Evolutionary conservation across 2,888 invertebrate genomes (phyloP).

Genomic region (Hermaeophaga mercurialis): DNA sequence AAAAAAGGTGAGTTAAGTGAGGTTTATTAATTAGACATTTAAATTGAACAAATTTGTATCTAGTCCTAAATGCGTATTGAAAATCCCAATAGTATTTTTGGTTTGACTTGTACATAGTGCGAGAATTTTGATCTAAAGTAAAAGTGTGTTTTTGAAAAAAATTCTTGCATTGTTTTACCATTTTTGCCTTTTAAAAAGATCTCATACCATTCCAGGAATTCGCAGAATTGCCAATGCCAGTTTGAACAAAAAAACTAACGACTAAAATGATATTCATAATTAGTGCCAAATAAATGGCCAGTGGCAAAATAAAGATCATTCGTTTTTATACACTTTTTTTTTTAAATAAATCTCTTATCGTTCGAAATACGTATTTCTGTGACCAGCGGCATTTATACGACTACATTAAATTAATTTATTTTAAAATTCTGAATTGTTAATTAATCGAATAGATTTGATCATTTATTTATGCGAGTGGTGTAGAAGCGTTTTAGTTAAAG

Average conservation of each 20-base stretch:
- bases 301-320: conserved; percentile 46
- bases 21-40: conserved; percentile 5
- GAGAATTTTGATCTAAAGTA: conserved; percentile 19
- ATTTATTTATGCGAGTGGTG: neutral
- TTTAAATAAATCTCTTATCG: conserved; percentile 13
- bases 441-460: neutral
- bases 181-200: conserved; percentile 42
- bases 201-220: conserved; percentile 51
- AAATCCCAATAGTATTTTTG: conserved; percentile 35
- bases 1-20: conserved; percentile 13
- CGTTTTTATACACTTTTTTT: conserved; percentile 39
- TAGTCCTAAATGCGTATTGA: conserved; percentile 33
- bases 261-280: conserved; percentile 34
- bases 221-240: conserved; percentile 47
- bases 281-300: conserved; percentile 52
- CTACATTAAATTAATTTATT: neutral
- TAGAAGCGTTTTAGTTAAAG: conserved; percentile 1
- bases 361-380: conserved; percentile 8
- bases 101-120: conserved; percentile 19
- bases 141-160: neutral
- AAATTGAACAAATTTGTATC: conserved; percentile 29
- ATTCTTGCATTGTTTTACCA: conserved; percentile 26
- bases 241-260: conserved; percentile 35
- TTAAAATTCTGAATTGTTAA: conserved; percentile 2
- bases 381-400: conserved; percentile 2